Percentiles rank a stretch among this genome's conserved stretches.
Conservation (phyloP, 2,797 vertebrate species). For the Sphaeramia orbicularis region DNA sequence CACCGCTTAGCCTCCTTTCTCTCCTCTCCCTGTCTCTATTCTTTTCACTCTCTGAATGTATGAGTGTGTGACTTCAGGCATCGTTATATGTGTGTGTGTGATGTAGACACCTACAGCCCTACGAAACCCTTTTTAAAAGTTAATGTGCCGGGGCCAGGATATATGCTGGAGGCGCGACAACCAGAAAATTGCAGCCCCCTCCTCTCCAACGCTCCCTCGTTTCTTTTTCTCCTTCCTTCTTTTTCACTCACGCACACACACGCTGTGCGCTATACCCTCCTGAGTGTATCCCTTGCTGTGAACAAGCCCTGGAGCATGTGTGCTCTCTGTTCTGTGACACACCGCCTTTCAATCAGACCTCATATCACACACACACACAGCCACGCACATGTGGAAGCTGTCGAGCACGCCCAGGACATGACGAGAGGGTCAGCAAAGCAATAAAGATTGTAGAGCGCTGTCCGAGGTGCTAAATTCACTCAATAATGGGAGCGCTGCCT, state of each 20-base stretch:
- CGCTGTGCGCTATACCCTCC: conserved; percentile 86
- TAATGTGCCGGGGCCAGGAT: conserved; percentile 92
- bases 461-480: conserved; percentile 99
- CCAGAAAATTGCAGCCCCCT: conserved; percentile 99
- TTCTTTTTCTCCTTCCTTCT: conserved; percentile 67
- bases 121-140: conserved; percentile 92
- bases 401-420: conserved; percentile 92
- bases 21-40: conserved; percentile 65
- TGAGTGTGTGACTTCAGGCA: conserved; percentile 80
- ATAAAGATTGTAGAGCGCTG: conserved; percentile 99
- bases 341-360: conserved; percentile 98
- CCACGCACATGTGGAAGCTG: conserved; percentile 71
- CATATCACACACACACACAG: conserved; percentile 69
- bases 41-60: conserved; percentile 64
- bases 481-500: conserved; percentile 98
- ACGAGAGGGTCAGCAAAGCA: conserved; percentile 99
- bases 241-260: conserved; percentile 65
- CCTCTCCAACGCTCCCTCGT: conserved; percentile 56
- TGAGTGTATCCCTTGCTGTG: conserved; percentile 94
- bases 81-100: conserved; percentile 73
- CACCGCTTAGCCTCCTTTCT: conserved; percentile 62
- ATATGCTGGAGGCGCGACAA: conserved; percentile 95
- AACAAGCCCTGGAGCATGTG: conserved; percentile 97
- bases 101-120: conserved; percentile 85
- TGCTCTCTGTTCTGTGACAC: conserved; percentile 98